These are phyloP conservation scores for Salmo trutta DNA, from an alignment of 2,797 vertebrate genomes.

Conservation along the genomic window DNA sequence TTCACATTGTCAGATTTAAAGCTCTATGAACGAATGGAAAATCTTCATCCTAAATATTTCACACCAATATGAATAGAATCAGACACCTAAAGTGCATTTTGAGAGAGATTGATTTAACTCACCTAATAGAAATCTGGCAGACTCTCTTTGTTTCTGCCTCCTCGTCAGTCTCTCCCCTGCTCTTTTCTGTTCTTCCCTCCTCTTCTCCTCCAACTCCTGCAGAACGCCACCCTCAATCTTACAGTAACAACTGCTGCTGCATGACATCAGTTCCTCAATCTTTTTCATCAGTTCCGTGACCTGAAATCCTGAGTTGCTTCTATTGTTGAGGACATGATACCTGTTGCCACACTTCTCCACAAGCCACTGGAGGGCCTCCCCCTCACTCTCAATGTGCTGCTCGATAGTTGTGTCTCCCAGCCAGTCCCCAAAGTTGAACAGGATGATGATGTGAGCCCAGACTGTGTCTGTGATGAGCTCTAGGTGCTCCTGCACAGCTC, in stretches of 20 bases:
- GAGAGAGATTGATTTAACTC: conserved; percentile 32
- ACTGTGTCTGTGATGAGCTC: conserved; percentile 52
- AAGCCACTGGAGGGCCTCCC: conserved; percentile 57
- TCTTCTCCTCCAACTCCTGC: conserved; percentile 49
- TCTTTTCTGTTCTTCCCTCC: conserved; percentile 41
- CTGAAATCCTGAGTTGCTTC: conserved; percentile 56
- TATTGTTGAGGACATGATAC: conserved; percentile 70
- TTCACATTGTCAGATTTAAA: too few relatives aligned
- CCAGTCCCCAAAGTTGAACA: conserved; percentile 74
- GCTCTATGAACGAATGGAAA: too few relatives aligned
- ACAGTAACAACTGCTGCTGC: conserved; percentile 21
- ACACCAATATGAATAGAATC: too few relatives aligned
- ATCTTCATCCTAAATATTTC: too few relatives aligned
- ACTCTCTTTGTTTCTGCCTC: conserved; percentile 49
- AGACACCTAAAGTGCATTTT: background rate
- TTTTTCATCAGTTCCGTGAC: conserved; percentile 68
- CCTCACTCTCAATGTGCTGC: conserved; percentile 69
- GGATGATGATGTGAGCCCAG: conserved; percentile 61
- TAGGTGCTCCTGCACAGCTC: conserved; percentile 61
- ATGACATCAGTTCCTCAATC: conserved; percentile 60
- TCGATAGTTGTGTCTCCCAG: conserved; percentile 59
- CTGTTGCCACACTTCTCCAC: conserved; percentile 61
- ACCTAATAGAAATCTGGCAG: conserved; percentile 55
- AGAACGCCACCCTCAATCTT: conserved; percentile 38
- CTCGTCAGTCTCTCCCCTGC: conserved; percentile 40